These are phyloP conservation scores for Dendrocopos noguchii DNA, from an alignment of 2,113 vertebrate species.

Conservation along the genomic window DNA sequence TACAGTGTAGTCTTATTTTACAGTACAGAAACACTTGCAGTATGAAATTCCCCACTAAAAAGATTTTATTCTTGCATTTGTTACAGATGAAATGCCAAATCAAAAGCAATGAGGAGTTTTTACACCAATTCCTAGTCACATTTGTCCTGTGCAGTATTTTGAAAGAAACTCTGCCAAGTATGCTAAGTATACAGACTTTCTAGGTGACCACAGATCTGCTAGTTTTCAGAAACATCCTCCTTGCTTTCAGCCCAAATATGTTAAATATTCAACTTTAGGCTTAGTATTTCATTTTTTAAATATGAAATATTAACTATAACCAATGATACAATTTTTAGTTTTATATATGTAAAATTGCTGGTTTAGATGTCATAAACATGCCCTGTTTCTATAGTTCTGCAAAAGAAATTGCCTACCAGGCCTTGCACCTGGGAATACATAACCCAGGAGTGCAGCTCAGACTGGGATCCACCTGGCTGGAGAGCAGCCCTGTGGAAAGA, in stretches of 20 bases:
- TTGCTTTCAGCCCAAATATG: background rate
- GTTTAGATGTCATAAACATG: background rate
- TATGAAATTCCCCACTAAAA: no score
- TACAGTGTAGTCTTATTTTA: background rate
- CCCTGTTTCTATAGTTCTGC: background rate
- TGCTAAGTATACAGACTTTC: background rate
- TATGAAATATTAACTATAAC: background rate
- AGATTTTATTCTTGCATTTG: no score
- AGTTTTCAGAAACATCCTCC: background rate
- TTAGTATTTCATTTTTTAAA: no score
- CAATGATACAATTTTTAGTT: background rate
- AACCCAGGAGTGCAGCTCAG: no score
- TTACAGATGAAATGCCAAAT: background rate
- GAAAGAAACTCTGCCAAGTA: background rate
- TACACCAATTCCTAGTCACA: background rate
- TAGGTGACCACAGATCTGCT: background rate
- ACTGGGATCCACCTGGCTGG: no score
- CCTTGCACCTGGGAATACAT: no score
- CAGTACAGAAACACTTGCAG: background rate
- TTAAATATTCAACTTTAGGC: background rate
- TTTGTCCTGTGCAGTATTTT: background rate
- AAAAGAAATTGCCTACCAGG: background rate
- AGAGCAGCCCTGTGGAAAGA: no score
- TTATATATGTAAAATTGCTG: background rate
- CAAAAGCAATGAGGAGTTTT: background rate